Percentiles rank a stretch among this genome's conserved stretches.
These are phyloP conservation scores for Lamellibrachia satsuma DNA, from an alignment of 2,888 invertebrate genomes.

Conservation along the genomic window DNA sequence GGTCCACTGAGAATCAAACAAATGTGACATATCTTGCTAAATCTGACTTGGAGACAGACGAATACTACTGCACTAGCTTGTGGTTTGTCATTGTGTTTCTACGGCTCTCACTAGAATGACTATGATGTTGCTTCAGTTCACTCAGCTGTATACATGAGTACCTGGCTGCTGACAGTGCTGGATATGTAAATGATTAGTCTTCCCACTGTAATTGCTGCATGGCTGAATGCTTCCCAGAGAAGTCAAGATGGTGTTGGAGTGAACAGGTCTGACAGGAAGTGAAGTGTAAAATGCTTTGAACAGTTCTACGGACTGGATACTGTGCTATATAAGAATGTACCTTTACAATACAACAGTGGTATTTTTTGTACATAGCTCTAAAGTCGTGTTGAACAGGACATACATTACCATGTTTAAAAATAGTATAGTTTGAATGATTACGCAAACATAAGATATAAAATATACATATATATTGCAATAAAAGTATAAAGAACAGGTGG, in stretches of 20 bases:
- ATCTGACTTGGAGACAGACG: background rate
- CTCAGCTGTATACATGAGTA: too few species aligned
- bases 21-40: background rate
- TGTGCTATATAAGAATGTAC: background rate
- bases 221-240: too few species aligned
- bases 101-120: too few species aligned
- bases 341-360: background rate
- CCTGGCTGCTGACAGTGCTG: too few species aligned
- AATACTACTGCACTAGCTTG: too few species aligned
- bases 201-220: too few species aligned
- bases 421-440: background rate
- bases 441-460: background rate
- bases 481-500: background rate
- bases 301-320: background rate
- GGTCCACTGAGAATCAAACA: background rate
- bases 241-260: too few species aligned
- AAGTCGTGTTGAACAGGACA: too few species aligned
- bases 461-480: background rate
- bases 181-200: too few species aligned
- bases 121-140: background rate
- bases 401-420: background rate
- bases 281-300: too few species aligned
- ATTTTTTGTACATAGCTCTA: background rate
- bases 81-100: too few species aligned
- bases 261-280: too few species aligned